Percentiles rank a stretch among this genome's conserved stretches.
These are phyloP conservation scores for Rhincodon typus DNA, from an alignment of 2,797 vertebrate genomes.

Conservation along the genomic window DNA sequence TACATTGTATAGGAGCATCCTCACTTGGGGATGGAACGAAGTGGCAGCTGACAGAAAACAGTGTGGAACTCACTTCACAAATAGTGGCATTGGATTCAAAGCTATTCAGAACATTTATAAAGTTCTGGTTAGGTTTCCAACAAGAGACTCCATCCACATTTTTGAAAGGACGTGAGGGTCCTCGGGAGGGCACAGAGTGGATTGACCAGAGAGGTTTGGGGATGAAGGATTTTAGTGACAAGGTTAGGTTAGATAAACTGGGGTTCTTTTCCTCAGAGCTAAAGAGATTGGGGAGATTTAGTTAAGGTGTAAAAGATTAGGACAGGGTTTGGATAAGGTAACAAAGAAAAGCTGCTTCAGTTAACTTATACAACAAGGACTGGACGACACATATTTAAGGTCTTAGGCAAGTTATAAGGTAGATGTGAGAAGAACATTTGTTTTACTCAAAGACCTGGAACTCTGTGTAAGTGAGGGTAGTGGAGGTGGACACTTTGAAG, in stretches of 20 bases:
- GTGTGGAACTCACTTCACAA: not conserved
- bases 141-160: not conserved
- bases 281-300: not conserved
- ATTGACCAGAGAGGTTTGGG: not conserved
- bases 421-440: not conserved
- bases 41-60: not conserved
- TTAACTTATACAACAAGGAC: no score
- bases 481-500: not conserved
- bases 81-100: not conserved
- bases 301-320: not conserved
- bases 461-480: not conserved
- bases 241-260: not conserved
- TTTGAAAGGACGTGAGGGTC: not conserved
- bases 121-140: no score
- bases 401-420: not conserved
- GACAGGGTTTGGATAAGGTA: no score
- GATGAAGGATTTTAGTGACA: not conserved
- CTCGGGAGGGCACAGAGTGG: not conserved
- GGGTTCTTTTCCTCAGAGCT: not conserved
- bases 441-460: not conserved
- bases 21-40: not conserved
- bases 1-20: not conserved
- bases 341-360: not conserved
- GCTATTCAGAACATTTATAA: not conserved
- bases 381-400: no score